These are phyloP conservation scores for Drosophila nigritarsus DNA, from an alignment of 2,888 invertebrate species.

Conservation along the genomic window DNA sequence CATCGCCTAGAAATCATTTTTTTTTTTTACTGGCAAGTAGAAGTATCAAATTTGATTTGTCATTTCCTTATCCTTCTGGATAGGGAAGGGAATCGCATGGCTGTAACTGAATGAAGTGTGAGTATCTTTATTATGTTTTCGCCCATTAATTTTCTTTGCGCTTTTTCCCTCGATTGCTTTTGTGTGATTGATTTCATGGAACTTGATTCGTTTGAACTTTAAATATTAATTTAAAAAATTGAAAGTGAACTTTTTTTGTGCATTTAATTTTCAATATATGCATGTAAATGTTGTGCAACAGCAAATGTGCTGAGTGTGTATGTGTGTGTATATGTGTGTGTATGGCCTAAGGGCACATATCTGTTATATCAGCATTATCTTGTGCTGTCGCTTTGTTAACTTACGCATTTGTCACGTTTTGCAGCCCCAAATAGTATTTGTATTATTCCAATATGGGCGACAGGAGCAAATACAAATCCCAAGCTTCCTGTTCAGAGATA, in stretches of 20 bases:
- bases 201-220: not conserved
- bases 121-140: not conserved
- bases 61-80: not conserved
- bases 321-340: slow-evolving; percentile 22
- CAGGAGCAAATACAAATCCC: slow-evolving; percentile 20
- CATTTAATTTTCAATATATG: not conserved
- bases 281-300: not conserved
- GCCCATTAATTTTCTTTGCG: not conserved
- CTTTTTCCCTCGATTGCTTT: not conserved
- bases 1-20: not conserved
- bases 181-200: not conserved
- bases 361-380: slow-evolving; percentile 5
- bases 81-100: not conserved
- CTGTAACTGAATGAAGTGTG: not conserved
- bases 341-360: slow-evolving; percentile 16
- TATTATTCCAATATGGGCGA: slow-evolving; percentile 21
- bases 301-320: not conserved
- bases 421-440: slow-evolving; percentile 6
- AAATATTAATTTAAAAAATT: not conserved
- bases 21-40: not conserved
- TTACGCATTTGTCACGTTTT: slow-evolving; percentile 29
- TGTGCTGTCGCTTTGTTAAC: slow-evolving; percentile 32
- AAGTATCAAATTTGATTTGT: not conserved
- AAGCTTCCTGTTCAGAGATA: slow-evolving; percentile 4
- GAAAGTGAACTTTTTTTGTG: not conserved